Base-by-base conservation (phyloP, 2,888 invertebrate genomes). In the Lasioglossum leucozonium region DNA sequence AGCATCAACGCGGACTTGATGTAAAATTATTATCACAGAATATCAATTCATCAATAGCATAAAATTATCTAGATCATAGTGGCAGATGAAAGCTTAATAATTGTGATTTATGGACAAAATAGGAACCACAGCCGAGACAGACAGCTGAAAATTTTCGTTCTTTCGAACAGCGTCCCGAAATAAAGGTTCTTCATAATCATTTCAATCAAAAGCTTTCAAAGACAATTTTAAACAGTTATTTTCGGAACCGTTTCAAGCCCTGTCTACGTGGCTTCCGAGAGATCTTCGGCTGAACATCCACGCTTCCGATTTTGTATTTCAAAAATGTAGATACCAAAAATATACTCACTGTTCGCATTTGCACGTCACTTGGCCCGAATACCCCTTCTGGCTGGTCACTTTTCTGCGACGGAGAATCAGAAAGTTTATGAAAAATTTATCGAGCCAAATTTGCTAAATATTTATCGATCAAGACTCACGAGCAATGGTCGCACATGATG, bases 361-460 rank as follows among this genome's bases (percentile, higher is more conserved):
- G 79, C 93, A 93, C 16, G 93, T 93, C 58, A 93, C 91, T 82
- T 93, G 93, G n/a, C 93, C 93, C 3, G 88, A 42, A 44, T 93
- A 93, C 34, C 92, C 92, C 47, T 93, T 93, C 79, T 93, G 93
- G 51, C 78, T 67, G 67, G 91, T 92, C 8, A 93, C 91, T 89
- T 93, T 93, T 78, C 93, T 93, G 79, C 42, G 88, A 77, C 47
- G 11, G 26, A 40, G 30, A 30, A 30, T 10, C 10, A n/a, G 10
- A n/a, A 22, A n/a, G 22, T 51, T 51, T 22, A 51, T 10, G 5
- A 0, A 4, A 51, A 22, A 10, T 51, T n/a, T 8, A 8, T 51
- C 26, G 11, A 0, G 16, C 11, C 26, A 1, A 16, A 62, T 30
- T n/a, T 8, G 22, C 22, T 10, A 8, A n/a, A 51, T 6, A n/a